A percentile compares a stretch with the other conserved stretches of the same genome.
Evolutionary conservation across 2,113 vertebrate genomes (phyloP).

Genomic region (Hippoglossus stenolepis): DNA sequence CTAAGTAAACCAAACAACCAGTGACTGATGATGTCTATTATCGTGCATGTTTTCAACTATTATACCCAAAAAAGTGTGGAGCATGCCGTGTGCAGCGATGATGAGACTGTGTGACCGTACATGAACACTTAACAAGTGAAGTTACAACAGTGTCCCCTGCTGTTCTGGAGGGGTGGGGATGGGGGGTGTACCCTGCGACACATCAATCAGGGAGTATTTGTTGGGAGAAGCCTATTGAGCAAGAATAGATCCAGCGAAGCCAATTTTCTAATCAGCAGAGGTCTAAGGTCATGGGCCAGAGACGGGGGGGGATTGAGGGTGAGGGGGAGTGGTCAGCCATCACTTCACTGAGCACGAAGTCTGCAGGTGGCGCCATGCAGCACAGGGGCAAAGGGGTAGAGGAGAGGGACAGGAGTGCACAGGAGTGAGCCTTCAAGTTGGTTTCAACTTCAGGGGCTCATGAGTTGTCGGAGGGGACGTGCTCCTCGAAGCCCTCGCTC

Average conservation of each 20-base stretch:
- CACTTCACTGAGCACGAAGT: constrained; percentile 54
- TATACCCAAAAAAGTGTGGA: constrained; percentile 20
- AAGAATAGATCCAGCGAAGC: constrained; percentile 50
- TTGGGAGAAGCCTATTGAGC: constrained; percentile 32
- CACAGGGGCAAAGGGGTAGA: constrained; percentile 30
- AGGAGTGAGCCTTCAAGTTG: constrained; percentile 9
- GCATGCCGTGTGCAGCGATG: constrained; percentile 46
- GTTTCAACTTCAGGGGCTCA: constrained; percentile 76
- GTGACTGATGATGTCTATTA: constrained; percentile 8
- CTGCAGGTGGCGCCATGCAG: constrained; percentile 55
- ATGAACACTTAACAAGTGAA: no score
- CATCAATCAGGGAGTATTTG: constrained; percentile 29
- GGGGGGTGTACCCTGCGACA: constrained; percentile 15
- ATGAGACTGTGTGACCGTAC: constrained; percentile 25
- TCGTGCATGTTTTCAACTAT: constrained; percentile 41
- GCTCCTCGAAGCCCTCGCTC: constrained; percentile 96
- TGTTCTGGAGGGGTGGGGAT: constrained; percentile 12
- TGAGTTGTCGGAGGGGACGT: constrained; percentile 93
- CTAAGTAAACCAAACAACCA: constrained; percentile 35
- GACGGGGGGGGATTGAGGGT: background rate
- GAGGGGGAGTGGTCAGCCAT: constrained; percentile 19
- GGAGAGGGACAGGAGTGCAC: constrained; percentile 19
- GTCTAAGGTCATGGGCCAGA: constrained; percentile 43
- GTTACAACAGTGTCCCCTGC: constrained; percentile 35
- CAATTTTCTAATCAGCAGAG: constrained; percentile 52